Evolutionary conservation across 2,113 vertebrate genomes (phyloP), one percentile per base, ranked within the genome.

Genomic region (Aramus guarauna): DNA sequence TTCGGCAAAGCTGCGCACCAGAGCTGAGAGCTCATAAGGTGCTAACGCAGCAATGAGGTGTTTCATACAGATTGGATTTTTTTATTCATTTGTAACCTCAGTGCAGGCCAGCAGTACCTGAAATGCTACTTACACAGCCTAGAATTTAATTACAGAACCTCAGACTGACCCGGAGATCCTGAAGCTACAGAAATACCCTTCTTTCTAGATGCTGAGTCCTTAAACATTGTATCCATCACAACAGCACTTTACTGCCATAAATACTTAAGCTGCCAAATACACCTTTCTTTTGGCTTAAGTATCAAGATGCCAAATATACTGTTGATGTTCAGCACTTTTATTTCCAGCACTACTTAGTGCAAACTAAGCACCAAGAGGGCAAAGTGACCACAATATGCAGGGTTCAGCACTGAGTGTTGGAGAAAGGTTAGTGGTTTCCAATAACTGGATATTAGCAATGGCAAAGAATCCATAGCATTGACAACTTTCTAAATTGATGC

Each of bases 361-460:
- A 87, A 71, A n/a, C 68, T 62, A 77, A 90, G 92, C 64, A 88
- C 24, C 63, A 47, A 16, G 48, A 75, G 53, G 52, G 74, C 36
- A 30, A 66, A 87, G 52, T 60, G 80, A 81, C 62, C 71, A 66
- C 63, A 13, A 7, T 5, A 18, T 26, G 74, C 93, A 82, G 55
- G 50, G 50, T 50, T 92, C 91, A 87, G 92, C 81, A 21, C 20
- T 27, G 53, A 76, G 32, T 11, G 11, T 0, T 95, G 78, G 58
- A 81, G 43, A 11, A 12, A 85, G 41, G 66, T 59, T 5, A 64
- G 52, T 74, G 79, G 47, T 86, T 94, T 95, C 89, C 89, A 91
- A 19, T 85, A 92, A 94, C 77, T 88, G 74, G 66, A 39, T 89
- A 92, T 55, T 39, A 45, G 77, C 83, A 95, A 64, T 68, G 83